Percentiles rank a stretch among this genome's conserved stretches.
phyloP scores from a whole-genome alignment of 2,113 vertebrate species.

The Haplochromis vanheusdeni region DNA sequence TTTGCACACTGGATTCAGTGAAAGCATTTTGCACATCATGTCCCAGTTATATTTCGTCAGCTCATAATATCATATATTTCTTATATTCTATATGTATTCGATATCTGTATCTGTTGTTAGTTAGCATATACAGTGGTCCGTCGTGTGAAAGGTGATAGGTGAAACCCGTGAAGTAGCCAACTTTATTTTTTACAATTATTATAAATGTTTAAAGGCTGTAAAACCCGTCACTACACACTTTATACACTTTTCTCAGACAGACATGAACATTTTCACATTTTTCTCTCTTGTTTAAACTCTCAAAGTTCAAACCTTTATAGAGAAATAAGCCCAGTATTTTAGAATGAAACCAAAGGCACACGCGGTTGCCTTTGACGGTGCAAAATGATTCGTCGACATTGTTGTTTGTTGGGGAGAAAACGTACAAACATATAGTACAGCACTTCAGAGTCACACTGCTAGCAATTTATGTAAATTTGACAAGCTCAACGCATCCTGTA shows the following conservation, averaged over 20 bases:
- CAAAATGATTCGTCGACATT: not conserved
- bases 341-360: not conserved
- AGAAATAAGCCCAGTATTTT: not conserved
- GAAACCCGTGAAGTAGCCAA: not conserved
- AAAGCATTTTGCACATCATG: not conserved
- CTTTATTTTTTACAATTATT: not conserved
- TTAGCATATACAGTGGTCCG: not conserved
- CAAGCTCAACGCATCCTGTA: not conserved
- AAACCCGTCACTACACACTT: not conserved
- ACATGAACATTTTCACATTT: not conserved
- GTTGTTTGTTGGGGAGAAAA: not conserved
- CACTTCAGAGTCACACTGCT: not conserved
- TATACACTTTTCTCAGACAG: not conserved
- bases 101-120: not conserved
- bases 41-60: not conserved
- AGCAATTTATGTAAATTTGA: not conserved
- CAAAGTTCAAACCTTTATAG: not conserved
- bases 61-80: not conserved
- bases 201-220: not conserved
- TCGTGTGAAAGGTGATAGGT: not conserved
- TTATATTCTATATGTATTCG: not conserved
- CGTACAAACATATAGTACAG: fast-evolving
- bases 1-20: not conserved
- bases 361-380: fast-evolving
- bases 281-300: not conserved